Evolutionary conservation across 2,113 vertebrate species (phyloP), one percentile per base, ranked within the genome.

Genomic region (Mandrillus leucophaeus): DNA sequence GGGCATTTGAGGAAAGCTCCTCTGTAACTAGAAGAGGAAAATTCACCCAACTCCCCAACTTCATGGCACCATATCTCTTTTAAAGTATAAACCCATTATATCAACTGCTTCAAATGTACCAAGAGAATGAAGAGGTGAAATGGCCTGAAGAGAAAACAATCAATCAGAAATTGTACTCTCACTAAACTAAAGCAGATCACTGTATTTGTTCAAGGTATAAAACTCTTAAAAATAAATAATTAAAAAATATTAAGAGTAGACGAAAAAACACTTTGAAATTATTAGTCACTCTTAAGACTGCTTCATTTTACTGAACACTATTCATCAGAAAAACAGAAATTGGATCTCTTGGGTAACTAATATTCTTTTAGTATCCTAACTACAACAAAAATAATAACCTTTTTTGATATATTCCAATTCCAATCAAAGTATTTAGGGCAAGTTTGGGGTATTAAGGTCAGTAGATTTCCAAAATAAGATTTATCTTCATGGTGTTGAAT

Each of bases 151-250:
- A 90, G 81, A 91, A 87, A 97, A 9, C 88, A n/a, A 96, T 87
- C 25, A 20, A 66, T 95, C 79, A 93, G 83, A 97, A 97, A 98
- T 12, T 73, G 66, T 68, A 81, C 91, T 83, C 38, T 96, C 96
- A 94, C 55, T 75, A 57, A 88, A 98, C n/a, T 72, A 95, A 97
- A 88, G 94, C 52, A 17, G 40, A 27, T 72, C 48, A 82, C 82
- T 98, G 88, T 95, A 98, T 55, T 83, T 96, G 97, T 83, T 97
- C 94, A 96, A 93, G 83, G 95, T 78, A 90, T 59, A 61, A 2
- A 93, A 97, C 84, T 85, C 92, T 83, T 97, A 76, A 97, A 97
- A 98, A 97, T 96, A 96, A 98, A 96, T 96, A 45, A 92, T 75
- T 45, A 68, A 87, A 96, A 88, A 84, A 79, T 61, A n/a, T 96